These are phyloP conservation scores for Steinernema feltiae DNA, from an alignment of 1,140 invertebrate genomes.

Conservation along the genomic window DNA sequence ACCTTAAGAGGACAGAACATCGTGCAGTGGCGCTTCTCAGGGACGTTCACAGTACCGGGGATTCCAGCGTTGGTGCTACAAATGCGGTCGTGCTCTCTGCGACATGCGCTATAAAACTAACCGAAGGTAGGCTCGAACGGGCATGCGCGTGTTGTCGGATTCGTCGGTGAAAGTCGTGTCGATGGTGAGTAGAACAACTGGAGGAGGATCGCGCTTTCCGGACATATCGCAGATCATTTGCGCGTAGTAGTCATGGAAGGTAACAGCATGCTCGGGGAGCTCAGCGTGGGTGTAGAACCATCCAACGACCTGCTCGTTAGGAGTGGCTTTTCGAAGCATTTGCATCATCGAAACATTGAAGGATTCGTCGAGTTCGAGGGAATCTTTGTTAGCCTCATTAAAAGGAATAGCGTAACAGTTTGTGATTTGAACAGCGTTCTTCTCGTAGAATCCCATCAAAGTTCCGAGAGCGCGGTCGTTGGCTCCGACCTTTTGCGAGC, in stretches of 20 bases:
- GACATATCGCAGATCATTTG: constrained; percentile 35
- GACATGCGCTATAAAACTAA: constrained; percentile 12
- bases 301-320: constrained; percentile 53
- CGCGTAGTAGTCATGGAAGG: constrained; percentile 52
- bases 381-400: constrained; percentile 40
- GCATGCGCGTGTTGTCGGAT: constrained; percentile 37
- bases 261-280: constrained; percentile 40
- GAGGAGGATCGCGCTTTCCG: constrained; percentile 35
- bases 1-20: constrained; percentile 43
- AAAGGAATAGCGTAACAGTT: constrained; percentile 57
- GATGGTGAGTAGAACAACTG: constrained; percentile 48
- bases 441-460: constrained; percentile 55
- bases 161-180: constrained; percentile 45
- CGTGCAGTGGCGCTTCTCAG: constrained; percentile 29
- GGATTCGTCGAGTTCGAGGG: constrained; percentile 48
- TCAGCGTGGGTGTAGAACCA: constrained; percentile 54
- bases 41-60: constrained; percentile 33
- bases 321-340: constrained; percentile 44
- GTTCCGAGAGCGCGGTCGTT: constrained; percentile 50
- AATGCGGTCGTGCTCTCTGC: not conserved
- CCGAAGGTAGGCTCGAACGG: constrained; percentile 45
- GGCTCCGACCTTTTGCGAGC: constrained; percentile 25
- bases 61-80: constrained; percentile 48
- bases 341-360: constrained; percentile 52
- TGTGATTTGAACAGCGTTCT: constrained; percentile 52